A percentile compares a stretch with the other conserved stretches of the same genome.
Evolutionary conservation across 2,797 vertebrate species (phyloP).

Genomic region (Coendou prehensilis): DNA sequence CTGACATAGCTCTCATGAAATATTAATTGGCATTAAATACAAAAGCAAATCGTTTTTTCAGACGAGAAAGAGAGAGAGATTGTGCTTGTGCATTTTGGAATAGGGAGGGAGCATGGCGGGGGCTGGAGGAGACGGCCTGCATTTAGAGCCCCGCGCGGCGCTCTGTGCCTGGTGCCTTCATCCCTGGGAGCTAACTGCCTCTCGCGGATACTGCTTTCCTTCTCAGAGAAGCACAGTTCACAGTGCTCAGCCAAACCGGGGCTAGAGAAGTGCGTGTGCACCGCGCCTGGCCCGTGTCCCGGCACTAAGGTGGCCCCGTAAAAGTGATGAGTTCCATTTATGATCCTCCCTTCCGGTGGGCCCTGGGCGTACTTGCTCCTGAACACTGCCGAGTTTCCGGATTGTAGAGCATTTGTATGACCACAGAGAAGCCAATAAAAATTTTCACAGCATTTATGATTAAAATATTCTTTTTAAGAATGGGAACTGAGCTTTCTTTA

Average conservation of each 20-base stretch:
- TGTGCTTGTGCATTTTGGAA: neutral
- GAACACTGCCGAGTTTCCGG: neutral
- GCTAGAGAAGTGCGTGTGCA: too few relatives aligned
- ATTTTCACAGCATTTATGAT: neutral
- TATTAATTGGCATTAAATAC: neutral
- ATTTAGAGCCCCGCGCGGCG: neutral
- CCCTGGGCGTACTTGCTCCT: neutral
- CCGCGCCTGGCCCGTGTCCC: neutral
- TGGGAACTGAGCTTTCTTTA: neutral
- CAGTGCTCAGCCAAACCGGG: neutral
- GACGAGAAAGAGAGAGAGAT: neutral
- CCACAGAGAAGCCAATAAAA: neutral
- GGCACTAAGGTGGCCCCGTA: neutral
- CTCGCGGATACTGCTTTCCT: neutral
- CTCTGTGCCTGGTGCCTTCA: neutral
- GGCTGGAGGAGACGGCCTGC: neutral
- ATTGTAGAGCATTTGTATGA: neutral
- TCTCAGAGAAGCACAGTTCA: neutral
- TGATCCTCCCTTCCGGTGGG: neutral
- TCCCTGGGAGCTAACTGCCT: neutral
- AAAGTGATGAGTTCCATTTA: neutral
- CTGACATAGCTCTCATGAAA: neutral
- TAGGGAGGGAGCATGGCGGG: neutral
- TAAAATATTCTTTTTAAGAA: slow-evolving; percentile 22
- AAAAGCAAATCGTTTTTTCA: neutral